Percentiles rank a stretch among this genome's conserved stretches.
phyloP scores from a whole-genome alignment of 2,888 invertebrate genomes.

The Morpho deidamia region DNA sequence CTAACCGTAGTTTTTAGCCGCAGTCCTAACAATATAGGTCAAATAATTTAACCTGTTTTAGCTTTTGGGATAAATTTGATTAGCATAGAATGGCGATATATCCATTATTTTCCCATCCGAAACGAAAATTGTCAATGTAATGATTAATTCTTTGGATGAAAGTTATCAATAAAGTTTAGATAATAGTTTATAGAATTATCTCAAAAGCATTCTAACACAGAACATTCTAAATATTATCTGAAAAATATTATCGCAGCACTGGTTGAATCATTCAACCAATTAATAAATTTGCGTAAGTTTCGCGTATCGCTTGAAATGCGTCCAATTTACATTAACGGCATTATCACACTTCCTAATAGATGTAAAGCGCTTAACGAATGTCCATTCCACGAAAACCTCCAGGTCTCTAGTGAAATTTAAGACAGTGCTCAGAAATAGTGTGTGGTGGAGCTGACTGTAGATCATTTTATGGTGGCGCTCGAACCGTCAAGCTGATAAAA shows the following conservation, averaged over 20 bases:
- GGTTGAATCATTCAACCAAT: slow-evolving; percentile 35
- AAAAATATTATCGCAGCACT: slow-evolving; percentile 1
- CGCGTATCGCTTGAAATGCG: slow-evolving; percentile 67
- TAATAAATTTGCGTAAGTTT: slow-evolving; percentile 57
- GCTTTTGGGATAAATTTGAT: too few relatives aligned
- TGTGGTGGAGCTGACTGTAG: slow-evolving; percentile 24
- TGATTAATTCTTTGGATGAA: neutral
- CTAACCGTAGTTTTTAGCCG: too few relatives aligned
- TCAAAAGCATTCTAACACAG: neutral
- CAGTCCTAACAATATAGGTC: too few relatives aligned
- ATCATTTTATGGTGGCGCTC: slow-evolving; percentile 46
- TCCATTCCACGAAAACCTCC: slow-evolving; percentile 39
- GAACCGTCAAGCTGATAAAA: slow-evolving; percentile 62
- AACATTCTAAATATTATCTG: too few relatives aligned
- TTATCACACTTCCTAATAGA: slow-evolving; percentile 57
- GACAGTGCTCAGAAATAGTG: slow-evolving; percentile 6
- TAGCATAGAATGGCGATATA: too few relatives aligned
- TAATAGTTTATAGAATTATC: too few relatives aligned
- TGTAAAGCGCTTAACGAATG: slow-evolving; percentile 45
- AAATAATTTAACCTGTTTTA: too few relatives aligned
- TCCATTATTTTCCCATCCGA: neutral
- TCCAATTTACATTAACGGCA: slow-evolving; percentile 54
- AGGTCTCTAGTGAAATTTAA: slow-evolving; percentile 18
- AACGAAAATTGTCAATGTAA: neutral
- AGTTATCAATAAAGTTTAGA: too few relatives aligned